Base-by-base conservation (phyloP, 2,888 invertebrate genomes). In the Pteria penguin region DNA sequence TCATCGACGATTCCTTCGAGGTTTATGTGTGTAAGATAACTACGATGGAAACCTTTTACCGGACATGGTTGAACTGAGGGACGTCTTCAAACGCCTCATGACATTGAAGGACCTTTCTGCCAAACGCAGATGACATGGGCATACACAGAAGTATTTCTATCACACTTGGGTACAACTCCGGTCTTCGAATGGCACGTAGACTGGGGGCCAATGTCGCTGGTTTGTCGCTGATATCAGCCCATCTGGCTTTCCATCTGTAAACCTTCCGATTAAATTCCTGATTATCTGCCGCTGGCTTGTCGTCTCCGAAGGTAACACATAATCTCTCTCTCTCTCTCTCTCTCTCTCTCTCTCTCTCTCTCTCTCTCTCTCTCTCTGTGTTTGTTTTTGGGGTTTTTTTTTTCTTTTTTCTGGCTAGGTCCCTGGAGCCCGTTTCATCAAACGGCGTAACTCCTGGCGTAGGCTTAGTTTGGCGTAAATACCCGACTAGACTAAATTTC, bases 111-210 rank as follows among this genome's bases (percentile, higher is more conserved):
- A 63, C 22, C 63, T 26, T 36, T 63, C 63, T 4, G 63, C 36
- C n/a, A n/a, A 45, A 45, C 5, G 67, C 67, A 2, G 67, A 45
- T 32, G 55, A 29, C 14, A 54, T 31, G 14, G 55, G 31, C 68
- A 68, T 68, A 58, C 33, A 68, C 36, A 22, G 22, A 26, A 68
- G 55, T 32, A 33, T 24, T 5, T 58, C 32, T 22, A 33, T 32
- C 11, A 68, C 32, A 18, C 58, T 31, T 24, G 57, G 68, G 22
- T 58, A 68, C 11, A 55, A 26, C 26, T 32, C 31, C 5, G 18
- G 5, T 11, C 31, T 29, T 45, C 8, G 8, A 8, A 8, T 45
- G 45, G 8, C 61, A 2, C 8, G 27, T 18, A 27, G 22, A 4
- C 26, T 61, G 3, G 1, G 14, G 2, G 61, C 31, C 4, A 63